Base-by-base conservation (phyloP, 2,888 invertebrate genomes). In the Agrotis segetum region DNA sequence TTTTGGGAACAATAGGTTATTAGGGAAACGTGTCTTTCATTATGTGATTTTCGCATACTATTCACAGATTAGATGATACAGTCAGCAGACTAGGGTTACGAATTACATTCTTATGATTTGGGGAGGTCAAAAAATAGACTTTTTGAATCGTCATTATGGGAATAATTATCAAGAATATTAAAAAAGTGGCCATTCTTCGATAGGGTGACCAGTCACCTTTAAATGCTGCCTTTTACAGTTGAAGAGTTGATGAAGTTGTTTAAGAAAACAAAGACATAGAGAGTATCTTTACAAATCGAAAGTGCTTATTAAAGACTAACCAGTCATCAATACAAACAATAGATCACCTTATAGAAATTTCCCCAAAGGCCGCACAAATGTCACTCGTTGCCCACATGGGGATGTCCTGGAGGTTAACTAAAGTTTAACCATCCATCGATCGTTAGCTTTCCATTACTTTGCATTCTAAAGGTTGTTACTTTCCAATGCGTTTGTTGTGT, bases 401-500 rank as follows among this genome's bases (percentile, higher is more conserved):
- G 84, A 82, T 82, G 83, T 80, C 67, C 66, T 63, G 50, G 83
- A 88, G 86, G 87, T 87, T 87, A 87, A 84, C 79, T 80, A 77
- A 79, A 83, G 85, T 87, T 88, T 83, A 79, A 82, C 79, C 84
- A 85, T 86, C 82, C 83, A 87, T 87, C 81, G 86, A 86, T 85
- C 80, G 78, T 85, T 75, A 82, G 86, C 90, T 92, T 92, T 92
- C 91, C 90, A 89, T 89, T 89, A 90, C 88, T 92, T 89, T 90
- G 89, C 91, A 91, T 91, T 88, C 84, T 88, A 90, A 90, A 90
- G 88, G 88, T 88, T 88, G 83, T 81, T 86, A 87, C 92, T 92
- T 94, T 94, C 94, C 91, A 93, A 91, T 89, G 89, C 87, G 90
- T 89, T 89, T 89, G 87, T 87, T 85, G 87, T 89, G 85, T 87